Evolutionary conservation across 2,888 invertebrate genomes (phyloP).

Genomic region (Acrobasis suavella): DNA sequence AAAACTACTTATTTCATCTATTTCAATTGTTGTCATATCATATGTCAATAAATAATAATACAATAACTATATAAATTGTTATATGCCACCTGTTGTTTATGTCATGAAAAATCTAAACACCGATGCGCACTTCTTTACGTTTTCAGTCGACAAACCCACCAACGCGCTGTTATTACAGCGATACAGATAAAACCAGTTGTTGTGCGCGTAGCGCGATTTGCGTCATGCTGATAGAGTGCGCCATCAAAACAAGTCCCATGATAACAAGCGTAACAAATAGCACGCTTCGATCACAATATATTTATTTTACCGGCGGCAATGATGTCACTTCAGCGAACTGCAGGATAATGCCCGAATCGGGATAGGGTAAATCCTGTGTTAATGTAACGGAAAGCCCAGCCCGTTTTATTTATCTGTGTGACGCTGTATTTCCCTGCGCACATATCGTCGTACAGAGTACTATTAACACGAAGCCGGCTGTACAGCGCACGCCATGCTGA

Average conservation of each 20-base stretch:
- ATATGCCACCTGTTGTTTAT: neutral
- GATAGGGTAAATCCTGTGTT: slow-evolving; percentile 15
- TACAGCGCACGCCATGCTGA: slow-evolving; percentile 42
- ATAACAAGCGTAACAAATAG: slow-evolving; percentile 41
- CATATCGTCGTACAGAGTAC: slow-evolving; percentile 41
- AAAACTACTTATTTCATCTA: neutral
- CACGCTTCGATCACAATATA: slow-evolving; percentile 13
- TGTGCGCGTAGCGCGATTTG: slow-evolving; percentile 40
- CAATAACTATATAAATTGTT: neutral
- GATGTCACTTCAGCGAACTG: slow-evolving; percentile 1
- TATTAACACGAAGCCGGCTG: slow-evolving; percentile 44
- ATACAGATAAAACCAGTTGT: slow-evolving; percentile 22
- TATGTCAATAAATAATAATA: neutral
- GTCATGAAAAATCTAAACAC: neutral
- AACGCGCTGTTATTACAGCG: slow-evolving; percentile 25
- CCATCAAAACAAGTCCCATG: slow-evolving; percentile 53
- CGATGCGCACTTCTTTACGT: slow-evolving; percentile 41
- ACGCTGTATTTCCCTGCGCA: slow-evolving; percentile 64
- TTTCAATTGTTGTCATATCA: neutral
- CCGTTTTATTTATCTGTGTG: slow-evolving; percentile 51
- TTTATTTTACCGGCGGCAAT: neutral
- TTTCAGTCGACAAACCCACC: slow-evolving; percentile 11
- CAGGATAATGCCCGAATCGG: slow-evolving; percentile 1
- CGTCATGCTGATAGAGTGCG: slow-evolving; percentile 44
- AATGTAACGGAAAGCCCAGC: neutral